phyloP scores from a whole-genome alignment of 2,113 vertebrate genomes.

The Trichechus manatus region DNA sequence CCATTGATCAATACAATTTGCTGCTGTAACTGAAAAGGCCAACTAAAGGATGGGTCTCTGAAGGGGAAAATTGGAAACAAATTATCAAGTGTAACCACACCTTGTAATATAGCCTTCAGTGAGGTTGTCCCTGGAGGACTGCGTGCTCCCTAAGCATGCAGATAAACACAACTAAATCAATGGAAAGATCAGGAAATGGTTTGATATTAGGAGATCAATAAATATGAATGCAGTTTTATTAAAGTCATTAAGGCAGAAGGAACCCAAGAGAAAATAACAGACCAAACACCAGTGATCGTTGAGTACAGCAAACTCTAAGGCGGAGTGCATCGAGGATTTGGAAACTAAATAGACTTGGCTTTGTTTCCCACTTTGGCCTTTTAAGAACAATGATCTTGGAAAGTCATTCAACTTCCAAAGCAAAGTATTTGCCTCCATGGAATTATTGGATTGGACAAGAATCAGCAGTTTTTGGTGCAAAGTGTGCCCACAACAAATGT shows the following conservation, averaged over 20 bases:
- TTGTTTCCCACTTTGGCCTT: neutral
- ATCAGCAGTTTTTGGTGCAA: neutral
- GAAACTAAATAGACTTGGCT: neutral
- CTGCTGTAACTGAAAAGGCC: neutral
- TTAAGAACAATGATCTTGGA: neutral
- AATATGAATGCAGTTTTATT: neutral
- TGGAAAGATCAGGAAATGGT: neutral
- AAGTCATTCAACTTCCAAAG: neutral
- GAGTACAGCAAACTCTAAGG: rapidly evolving
- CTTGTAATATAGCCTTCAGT: neutral
- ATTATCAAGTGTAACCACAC: neutral
- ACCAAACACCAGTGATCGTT: neutral
- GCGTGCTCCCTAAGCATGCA: neutral
- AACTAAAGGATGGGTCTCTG: neutral
- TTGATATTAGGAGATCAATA: neutral
- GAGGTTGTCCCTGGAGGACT: too few species aligned
- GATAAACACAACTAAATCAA: neutral
- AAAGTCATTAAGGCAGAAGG: neutral
- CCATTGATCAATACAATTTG: neutral
- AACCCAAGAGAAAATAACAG: neutral
- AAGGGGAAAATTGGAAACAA: neutral
- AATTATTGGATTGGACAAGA: neutral
- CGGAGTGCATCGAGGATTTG: neutral
- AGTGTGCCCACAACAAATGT: neutral
- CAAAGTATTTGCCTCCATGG: neutral